Evolutionary conservation across 2,113 vertebrate genomes (phyloP), one percentile per base, ranked within the genome.

Genomic region (Chionomys nivalis): DNA sequence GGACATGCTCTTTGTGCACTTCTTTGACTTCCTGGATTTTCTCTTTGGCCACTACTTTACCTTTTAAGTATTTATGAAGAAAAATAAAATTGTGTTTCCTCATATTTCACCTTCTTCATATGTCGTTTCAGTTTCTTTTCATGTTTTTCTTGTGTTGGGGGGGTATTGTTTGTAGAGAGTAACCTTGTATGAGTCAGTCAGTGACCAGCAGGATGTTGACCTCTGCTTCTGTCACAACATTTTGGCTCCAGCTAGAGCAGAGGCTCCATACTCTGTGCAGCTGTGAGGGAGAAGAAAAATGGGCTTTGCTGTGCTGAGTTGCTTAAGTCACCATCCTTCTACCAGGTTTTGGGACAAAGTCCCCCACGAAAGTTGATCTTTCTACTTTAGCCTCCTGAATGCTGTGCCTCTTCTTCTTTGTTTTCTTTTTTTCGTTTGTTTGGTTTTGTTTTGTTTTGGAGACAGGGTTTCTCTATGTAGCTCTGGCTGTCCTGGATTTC

Each of bases 11-110:
- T 98, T 98, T 99, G 98, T 99, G 99, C 3, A 99, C 99, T 94
- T 99, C 99, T 99, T 99, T 99, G 52, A 99, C 99, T 98, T 99
- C 99, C 98, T 99, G 99, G 96, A 99, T 99, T 99, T 99, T 99
- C 96, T 99, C 99, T 97, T 99, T 99, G 98, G 99, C 99, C 96
- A 99, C 99, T 76, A 99, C 99, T 98, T 99, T 99, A 97, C 99
- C 99, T 99, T 99, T 39, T 72, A 72, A 17, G 36, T 9, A 72
- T 21, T 72, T 72, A 72, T n/a, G 16, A 72, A 72, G 68, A 72
- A 72, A 55, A 55, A 19, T 72, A n/a, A n/a, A 72, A n/a, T 39
- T 42, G 11, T 42, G 72, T 42, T 75, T 75, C 21, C 72, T 75
- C 10, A 11, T 73, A 24, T 42, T 75, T 75, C n/a, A 39, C 72